A percentile compares a stretch with the other conserved stretches of the same genome.
Conservation (phyloP, 2,113 vertebrate genomes). For the Zeus faber region DNA sequence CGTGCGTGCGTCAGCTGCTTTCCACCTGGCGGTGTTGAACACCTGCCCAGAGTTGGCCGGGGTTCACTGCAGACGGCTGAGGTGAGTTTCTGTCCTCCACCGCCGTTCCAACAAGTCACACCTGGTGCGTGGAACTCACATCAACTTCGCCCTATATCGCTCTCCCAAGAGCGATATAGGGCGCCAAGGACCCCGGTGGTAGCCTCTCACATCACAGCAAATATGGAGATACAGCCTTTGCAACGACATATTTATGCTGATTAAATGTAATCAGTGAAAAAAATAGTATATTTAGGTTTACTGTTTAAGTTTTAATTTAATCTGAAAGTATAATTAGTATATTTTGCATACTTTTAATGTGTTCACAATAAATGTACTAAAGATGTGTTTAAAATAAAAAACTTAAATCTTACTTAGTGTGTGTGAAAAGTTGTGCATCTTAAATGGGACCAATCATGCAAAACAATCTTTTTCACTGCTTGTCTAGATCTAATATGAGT, state of each 20-base stretch:
- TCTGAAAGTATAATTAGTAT: too few relatives aligned
- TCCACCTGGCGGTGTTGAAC: slow-evolving; percentile 71
- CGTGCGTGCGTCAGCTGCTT: slow-evolving; percentile 61
- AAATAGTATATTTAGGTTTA: too few relatives aligned
- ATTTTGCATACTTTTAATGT: too few relatives aligned
- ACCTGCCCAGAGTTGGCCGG: slow-evolving; percentile 64
- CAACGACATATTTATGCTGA: not conserved
- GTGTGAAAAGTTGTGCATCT: too few relatives aligned
- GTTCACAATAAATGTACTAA: too few relatives aligned
- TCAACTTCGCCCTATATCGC: slow-evolving; percentile 4
- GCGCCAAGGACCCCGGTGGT: slow-evolving; percentile 22
- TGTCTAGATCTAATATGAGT: too few relatives aligned
- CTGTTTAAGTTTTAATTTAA: too few relatives aligned
- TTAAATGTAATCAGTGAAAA: too few relatives aligned
- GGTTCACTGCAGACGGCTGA: slow-evolving; percentile 61
- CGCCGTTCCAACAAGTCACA: slow-evolving; percentile 30
- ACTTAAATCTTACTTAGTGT: too few relatives aligned
- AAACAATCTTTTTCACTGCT: too few relatives aligned
- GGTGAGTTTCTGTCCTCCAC: slow-evolving; percentile 47
- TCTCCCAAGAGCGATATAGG: slow-evolving; percentile 8
- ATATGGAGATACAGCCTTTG: slow-evolving; percentile 17
- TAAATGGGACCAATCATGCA: too few relatives aligned
- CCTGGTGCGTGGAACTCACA: slow-evolving; percentile 1
- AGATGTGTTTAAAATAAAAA: too few relatives aligned
- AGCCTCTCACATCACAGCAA: slow-evolving; percentile 25